Base-by-base conservation (phyloP, 2,797 vertebrate species). In the Acanthurus tractus region DNA sequence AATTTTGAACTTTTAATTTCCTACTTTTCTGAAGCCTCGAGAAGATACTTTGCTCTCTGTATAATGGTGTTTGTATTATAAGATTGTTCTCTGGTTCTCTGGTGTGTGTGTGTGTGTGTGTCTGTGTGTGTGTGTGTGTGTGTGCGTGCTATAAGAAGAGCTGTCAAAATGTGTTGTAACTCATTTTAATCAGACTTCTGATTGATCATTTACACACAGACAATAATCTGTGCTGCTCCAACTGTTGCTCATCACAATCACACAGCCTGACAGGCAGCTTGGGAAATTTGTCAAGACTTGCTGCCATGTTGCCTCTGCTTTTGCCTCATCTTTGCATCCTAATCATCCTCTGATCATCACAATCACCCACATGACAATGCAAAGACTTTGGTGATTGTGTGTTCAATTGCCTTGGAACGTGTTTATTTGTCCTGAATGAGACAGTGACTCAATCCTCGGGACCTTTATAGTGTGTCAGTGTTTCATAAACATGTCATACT, bases 401-500 rank as follows among this genome's bases (percentile, higher is more conserved):
- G 52, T 78, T 77, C 74, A 55, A 46, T 78, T 74, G 44, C 66
- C 58, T 68, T 55, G 70, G 82, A 20, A 49, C n/a, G 40, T 79
- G 74, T 80, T 70, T n/a, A 59, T 59, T 69, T 48, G 75, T 82
- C 78, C 73, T 77, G 62, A 50, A 57, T 15, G 3, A 58, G 72
- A 70, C 66, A 4, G 52, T 58, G 58, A 84, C 64, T 71, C 55
- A 54, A 53, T 86, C 76, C 63, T 17, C 23, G 5, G 59, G 73
- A 73, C 74, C 69, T 52, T 52, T 40, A 54, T 42, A 20, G 65
- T 63, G 76, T 73, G 56, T 78, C 68, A 34, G 46, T 86, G 76
- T 82, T 88, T 82, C 79, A 82, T 74, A 88, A 79, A 81, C 84
- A 81, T 56, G 3, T 85, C 74, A 69, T 76, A 73, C 59, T 75